Evolutionary conservation across 2,113 vertebrate species (phyloP).

Genomic region (Raja brachyura): DNA sequence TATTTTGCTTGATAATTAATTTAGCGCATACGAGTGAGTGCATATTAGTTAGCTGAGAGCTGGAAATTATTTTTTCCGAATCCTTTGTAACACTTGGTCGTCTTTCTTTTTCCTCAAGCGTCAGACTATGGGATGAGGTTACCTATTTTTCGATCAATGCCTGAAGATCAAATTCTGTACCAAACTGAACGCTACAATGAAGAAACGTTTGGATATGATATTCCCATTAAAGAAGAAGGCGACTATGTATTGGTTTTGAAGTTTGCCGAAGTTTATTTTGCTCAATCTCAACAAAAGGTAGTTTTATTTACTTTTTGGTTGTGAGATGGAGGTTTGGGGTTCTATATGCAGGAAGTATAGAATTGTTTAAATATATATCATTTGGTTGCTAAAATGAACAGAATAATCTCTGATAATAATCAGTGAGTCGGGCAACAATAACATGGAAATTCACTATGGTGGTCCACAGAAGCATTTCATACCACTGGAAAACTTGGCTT

Average conservation of each 20-base stretch:
- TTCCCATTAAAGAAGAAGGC: slow-evolving; percentile 89
- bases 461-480: no score
- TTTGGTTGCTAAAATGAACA: not conserved
- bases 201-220: slow-evolving; percentile 91
- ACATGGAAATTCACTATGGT: no score
- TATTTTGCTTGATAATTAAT: not conserved
- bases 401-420: not conserved
- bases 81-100: not conserved
- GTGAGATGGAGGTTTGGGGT: not conserved
- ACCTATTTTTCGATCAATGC: slow-evolving; percentile 85
- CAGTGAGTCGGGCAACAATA: no score
- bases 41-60: not conserved
- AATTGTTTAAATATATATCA: not conserved
- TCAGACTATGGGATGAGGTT: slow-evolving; percentile 94
- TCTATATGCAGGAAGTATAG: not conserved
- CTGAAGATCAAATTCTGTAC: slow-evolving; percentile 89
- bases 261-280: slow-evolving; percentile 96
- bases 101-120: slow-evolving; percentile 54
- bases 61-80: not conserved
- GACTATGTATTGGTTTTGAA: slow-evolving; percentile 94
- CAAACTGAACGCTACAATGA: slow-evolving; percentile 96
- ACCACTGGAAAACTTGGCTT: no score
- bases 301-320: slow-evolving; percentile 30
- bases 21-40: no score
- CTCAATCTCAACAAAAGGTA: slow-evolving; percentile 98